Conservation (phyloP, 2,888 invertebrate genomes). For the Platypus cylindrus region DNA sequence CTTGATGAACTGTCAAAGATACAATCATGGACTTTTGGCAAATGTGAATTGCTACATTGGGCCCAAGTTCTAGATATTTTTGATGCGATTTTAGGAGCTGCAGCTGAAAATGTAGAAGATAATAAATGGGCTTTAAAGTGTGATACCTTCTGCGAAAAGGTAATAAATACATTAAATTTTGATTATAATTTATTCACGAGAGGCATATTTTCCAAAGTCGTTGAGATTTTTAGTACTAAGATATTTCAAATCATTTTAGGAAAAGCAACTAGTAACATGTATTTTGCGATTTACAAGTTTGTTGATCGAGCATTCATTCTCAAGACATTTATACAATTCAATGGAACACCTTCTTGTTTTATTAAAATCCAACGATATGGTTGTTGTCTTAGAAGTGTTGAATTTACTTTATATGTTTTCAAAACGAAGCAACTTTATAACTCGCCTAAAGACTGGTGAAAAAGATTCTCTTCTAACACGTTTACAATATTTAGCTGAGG, state of each 20-base stretch:
- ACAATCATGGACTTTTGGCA: constrained; percentile 74
- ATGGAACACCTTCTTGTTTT: constrained; percentile 72
- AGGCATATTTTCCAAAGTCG: background rate
- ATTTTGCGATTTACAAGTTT: constrained; percentile 72
- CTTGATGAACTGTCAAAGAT: constrained; percentile 56
- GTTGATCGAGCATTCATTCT: constrained; percentile 77
- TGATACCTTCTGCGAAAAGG: constrained; percentile 40
- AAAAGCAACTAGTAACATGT: constrained; percentile 57
- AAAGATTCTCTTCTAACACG: constrained; percentile 57
- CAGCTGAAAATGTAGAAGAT: constrained; percentile 47
- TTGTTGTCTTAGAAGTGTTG: constrained; percentile 69
- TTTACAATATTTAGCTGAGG: constrained; percentile 68
- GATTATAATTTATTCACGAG: background rate
- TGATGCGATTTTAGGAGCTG: constrained; percentile 61
- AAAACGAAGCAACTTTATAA: constrained; percentile 76
- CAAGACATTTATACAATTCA: constrained; percentile 74
- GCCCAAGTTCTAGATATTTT: constrained; percentile 68
- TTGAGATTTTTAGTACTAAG: background rate
- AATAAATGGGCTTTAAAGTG: constrained; percentile 61
- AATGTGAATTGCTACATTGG: constrained; percentile 81
- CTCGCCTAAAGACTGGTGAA: constrained; percentile 58
- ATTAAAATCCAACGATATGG: constrained; percentile 68
- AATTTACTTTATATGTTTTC: constrained; percentile 81
- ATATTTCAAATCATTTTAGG: constrained; percentile 34
- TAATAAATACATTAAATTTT: constrained; percentile 7